A percentile compares a stretch with the other conserved stretches of the same genome.
Evolutionary conservation across 1,140 invertebrate genomes (phyloP).

Genomic region (Macrobrachium nipponense): DNA sequence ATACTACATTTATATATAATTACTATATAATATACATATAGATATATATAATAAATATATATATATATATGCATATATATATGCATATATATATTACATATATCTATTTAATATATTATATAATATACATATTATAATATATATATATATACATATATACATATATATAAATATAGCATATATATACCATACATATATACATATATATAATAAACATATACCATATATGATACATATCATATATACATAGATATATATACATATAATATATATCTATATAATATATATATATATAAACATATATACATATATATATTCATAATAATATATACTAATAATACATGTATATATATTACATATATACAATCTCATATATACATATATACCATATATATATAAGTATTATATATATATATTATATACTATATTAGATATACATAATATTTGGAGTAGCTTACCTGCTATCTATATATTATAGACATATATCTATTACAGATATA

Average conservation of each 20-base stretch:
- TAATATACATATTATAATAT: constrained; percentile 5
- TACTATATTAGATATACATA: constrained; percentile 8
- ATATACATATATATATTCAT: constrained; percentile 2
- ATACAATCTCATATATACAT: neutral
- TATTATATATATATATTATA: constrained; percentile 20
- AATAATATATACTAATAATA: neutral
- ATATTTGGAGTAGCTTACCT: neutral
- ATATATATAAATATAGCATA: too few relatives aligned
- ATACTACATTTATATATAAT: too few relatives aligned
- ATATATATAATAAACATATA: too few relatives aligned
- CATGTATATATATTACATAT: neutral
- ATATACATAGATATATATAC: too few relatives aligned
- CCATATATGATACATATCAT: too few relatives aligned
- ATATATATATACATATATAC: neutral
- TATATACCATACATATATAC: too few relatives aligned
- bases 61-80: neutral
- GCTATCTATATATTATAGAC: neutral
- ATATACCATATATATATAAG: too few relatives aligned
- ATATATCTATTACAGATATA: neutral
- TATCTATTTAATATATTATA: constrained; percentile 10
- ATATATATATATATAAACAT: neutral
- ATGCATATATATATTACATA: neutral
- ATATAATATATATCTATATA: too few relatives aligned
- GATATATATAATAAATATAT: constrained; percentile 9
- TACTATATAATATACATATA: neutral